Evolutionary conservation across 1,140 invertebrate species (phyloP).

Genomic region (Daktulosphaira vitifoliae): DNA sequence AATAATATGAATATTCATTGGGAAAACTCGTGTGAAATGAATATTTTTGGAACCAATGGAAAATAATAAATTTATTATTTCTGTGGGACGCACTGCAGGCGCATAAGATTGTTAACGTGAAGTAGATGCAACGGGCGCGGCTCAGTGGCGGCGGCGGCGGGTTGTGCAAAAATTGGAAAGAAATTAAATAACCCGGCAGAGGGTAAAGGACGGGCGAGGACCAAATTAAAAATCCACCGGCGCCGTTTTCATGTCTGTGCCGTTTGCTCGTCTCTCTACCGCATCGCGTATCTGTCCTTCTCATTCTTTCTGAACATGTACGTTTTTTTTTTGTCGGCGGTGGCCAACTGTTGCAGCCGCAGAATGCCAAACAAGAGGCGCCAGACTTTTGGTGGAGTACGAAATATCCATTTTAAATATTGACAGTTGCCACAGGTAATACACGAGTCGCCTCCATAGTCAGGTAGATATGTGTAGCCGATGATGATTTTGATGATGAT

Average conservation of each 20-base stretch:
- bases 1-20: too few species aligned
- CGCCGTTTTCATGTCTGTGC: constrained; percentile 29
- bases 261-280: constrained; percentile 13
- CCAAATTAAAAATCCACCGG: constrained; percentile 33
- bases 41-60: constrained; percentile 26
- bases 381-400: constrained; percentile 27
- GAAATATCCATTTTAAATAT: constrained; percentile 34
- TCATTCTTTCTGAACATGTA: too few species aligned
- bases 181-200: constrained; percentile 28
- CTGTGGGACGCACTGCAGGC: not conserved
- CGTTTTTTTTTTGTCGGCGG: constrained; percentile 18
- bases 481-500: not conserved
- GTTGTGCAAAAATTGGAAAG: constrained; percentile 25
- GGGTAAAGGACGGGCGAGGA: constrained; percentile 23
- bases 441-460: not conserved
- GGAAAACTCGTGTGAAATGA: too few species aligned
- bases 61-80: constrained; percentile 8
- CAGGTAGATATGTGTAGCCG: constrained; percentile 23
- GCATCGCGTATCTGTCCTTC: not conserved
- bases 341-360: constrained; percentile 14
- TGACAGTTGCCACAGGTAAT: constrained; percentile 32
- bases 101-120: not conserved
- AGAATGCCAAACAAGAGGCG: constrained; percentile 34
- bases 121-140: not conserved
- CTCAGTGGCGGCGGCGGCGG: not conserved